phyloP scores from a whole-genome alignment of 2,888 invertebrate genomes.

The Drosophila formosana region DNA sequence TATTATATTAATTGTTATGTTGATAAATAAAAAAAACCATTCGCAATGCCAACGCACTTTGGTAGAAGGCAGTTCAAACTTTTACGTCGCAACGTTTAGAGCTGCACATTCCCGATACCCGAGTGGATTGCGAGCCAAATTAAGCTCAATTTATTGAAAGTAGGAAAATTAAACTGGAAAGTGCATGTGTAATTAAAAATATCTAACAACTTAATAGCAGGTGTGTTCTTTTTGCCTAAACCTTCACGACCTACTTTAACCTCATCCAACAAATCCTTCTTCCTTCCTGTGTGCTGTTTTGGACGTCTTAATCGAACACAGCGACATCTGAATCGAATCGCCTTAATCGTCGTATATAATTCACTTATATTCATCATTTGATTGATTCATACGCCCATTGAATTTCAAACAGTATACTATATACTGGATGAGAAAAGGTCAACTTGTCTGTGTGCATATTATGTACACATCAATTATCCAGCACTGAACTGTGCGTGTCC shows the following conservation, averaged over 20 bases:
- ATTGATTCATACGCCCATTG: conserved; percentile 45
- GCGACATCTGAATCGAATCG: conserved; percentile 3
- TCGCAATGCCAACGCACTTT: conserved; percentile 70
- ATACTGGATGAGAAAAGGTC: conserved; percentile 1
- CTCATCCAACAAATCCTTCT: background rate
- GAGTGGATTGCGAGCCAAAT: background rate
- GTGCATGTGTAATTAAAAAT: conserved; percentile 10
- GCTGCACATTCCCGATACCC: conserved; percentile 16
- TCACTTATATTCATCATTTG: conserved; percentile 10
- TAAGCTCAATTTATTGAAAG: background rate
- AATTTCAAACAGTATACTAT: conserved; percentile 18
- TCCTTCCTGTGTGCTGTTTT: conserved; percentile 11
- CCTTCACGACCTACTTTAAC: background rate
- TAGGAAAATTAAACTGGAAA: background rate
- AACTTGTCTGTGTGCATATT: background rate
- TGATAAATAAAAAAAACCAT: conserved; percentile 46
- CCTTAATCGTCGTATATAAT: conserved; percentile 17
- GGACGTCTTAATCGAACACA: background rate
- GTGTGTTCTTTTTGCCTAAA: conserved; percentile 2
- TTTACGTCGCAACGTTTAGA: conserved; percentile 61
- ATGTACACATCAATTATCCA: conserved; percentile 8
- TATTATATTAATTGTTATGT: conserved; percentile 55
- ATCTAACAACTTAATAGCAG: conserved; percentile 1
- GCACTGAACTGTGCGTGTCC: background rate
- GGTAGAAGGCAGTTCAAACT: conserved; percentile 57